Conservation (phyloP, 2,797 vertebrate genomes). For the Danio tinwini region DNA sequence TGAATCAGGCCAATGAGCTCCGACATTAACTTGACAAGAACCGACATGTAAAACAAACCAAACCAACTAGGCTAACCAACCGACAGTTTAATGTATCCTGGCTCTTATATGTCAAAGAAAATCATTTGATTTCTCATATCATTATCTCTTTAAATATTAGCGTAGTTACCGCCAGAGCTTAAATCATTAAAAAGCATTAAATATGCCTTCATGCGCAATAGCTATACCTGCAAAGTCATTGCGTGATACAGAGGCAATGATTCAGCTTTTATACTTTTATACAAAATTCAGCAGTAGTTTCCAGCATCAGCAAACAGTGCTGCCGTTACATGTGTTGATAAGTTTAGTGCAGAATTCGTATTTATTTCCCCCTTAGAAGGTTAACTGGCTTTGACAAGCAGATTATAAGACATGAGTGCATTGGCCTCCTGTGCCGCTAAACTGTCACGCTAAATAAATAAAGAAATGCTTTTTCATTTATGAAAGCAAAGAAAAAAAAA, state of each 20-base stretch:
- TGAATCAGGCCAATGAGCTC: too few species aligned
- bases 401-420: constrained; percentile 67
- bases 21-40: too few species aligned
- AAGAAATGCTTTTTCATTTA: constrained; percentile 65
- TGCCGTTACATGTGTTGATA: constrained; percentile 51
- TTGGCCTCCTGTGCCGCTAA: constrained; percentile 60
- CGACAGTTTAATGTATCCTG: too few species aligned
- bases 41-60: too few species aligned
- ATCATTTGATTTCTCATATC: too few species aligned
- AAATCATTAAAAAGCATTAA: too few species aligned
- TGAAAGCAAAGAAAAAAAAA: constrained; percentile 56
- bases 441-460: constrained; percentile 67
- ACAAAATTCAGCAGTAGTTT: constrained; percentile 22
- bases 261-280: neutral
- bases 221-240: neutral
- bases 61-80: too few species aligned
- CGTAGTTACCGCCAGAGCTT: too few species aligned
- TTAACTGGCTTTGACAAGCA: constrained; percentile 70
- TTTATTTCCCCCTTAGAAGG: constrained; percentile 58
- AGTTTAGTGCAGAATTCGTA: constrained; percentile 53
- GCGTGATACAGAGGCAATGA: neutral
- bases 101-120: too few species aligned
- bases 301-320: constrained; percentile 10
- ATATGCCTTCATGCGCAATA: too few species aligned
- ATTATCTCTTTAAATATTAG: too few species aligned